phyloP scores from a whole-genome alignment of 2,113 vertebrate species.

The Oostethus manadensis region DNA sequence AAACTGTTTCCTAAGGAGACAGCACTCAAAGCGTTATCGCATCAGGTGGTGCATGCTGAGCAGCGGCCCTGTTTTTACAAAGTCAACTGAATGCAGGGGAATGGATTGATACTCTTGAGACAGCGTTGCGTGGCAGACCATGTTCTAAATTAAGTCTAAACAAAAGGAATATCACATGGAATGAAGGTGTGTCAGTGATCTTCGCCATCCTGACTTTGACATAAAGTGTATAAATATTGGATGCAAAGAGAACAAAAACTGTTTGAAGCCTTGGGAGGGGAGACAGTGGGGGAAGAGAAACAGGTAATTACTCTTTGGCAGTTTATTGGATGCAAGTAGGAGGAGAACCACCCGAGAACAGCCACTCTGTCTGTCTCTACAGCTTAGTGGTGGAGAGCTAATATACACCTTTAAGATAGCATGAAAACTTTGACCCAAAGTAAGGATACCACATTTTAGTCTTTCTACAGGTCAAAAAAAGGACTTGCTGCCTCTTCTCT shows the following conservation, averaged over 20 bases:
- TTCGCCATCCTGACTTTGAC: constrained; percentile 59
- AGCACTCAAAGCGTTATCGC: constrained; percentile 12
- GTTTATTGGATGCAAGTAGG: constrained; percentile 70
- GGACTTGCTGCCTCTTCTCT: no score
- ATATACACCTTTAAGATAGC: no score
- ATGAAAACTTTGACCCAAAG: constrained; percentile 6
- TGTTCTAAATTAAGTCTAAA: constrained; percentile 57
- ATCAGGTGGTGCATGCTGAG: constrained; percentile 18
- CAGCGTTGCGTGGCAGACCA: constrained; percentile 25
- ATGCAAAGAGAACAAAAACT: constrained; percentile 61
- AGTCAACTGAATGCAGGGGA: constrained; percentile 37
- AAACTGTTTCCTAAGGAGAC: background rate
- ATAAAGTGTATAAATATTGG: constrained; percentile 71
- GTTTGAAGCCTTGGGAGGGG: constrained; percentile 69
- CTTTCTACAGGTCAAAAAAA: background rate
- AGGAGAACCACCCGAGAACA: constrained; percentile 67
- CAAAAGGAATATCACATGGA: constrained; percentile 64
- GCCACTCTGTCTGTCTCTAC: constrained; percentile 68
- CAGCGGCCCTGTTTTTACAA: constrained; percentile 15
- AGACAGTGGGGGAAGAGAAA: constrained; percentile 61
- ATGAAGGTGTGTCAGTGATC: constrained; percentile 65
- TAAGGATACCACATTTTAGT: background rate
- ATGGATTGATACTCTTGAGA: constrained; percentile 43
- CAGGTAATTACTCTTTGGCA: constrained; percentile 71
- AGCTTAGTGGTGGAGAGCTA: constrained; percentile 50